Conservation (phyloP, 2,888 invertebrate genomes). For the Pharmacophagus antenor region DNA sequence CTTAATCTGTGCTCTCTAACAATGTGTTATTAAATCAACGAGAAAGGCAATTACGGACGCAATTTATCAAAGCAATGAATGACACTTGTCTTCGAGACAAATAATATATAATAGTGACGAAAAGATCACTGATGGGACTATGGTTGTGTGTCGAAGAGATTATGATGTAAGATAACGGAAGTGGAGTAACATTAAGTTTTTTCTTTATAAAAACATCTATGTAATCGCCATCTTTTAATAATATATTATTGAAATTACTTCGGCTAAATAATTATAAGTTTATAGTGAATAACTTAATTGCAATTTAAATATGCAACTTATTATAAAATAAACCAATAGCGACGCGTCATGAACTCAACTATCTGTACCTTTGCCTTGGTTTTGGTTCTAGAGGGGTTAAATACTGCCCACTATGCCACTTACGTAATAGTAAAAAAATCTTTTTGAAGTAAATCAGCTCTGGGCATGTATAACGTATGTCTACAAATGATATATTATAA, state of each 20-base stretch:
- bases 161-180: no score
- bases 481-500: constrained; percentile 9
- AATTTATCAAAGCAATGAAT: constrained; percentile 30
- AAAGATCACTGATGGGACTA: constrained; percentile 13
- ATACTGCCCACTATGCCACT: neutral
- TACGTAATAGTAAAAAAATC: neutral
- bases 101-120: constrained; percentile 22
- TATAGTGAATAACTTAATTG: neutral
- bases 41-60: constrained; percentile 28
- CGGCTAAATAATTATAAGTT: neutral
- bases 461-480: constrained; percentile 9
- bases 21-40: constrained; percentile 31
- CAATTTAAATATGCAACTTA: neutral
- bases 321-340: neutral
- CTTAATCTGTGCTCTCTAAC: constrained; percentile 22
- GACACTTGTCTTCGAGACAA: constrained; percentile 25
- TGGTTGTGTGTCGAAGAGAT: neutral
- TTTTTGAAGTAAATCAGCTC: constrained; percentile 9
- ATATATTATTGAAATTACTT: no score
- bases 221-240: no score
- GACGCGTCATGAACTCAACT: neutral
- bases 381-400: neutral
- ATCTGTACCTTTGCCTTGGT: neutral
- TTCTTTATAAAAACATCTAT: no score
- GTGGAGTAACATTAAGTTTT: no score